Evolutionary conservation across 2,113 vertebrate species (phyloP).

Genomic region (Smithornis capensis): DNA sequence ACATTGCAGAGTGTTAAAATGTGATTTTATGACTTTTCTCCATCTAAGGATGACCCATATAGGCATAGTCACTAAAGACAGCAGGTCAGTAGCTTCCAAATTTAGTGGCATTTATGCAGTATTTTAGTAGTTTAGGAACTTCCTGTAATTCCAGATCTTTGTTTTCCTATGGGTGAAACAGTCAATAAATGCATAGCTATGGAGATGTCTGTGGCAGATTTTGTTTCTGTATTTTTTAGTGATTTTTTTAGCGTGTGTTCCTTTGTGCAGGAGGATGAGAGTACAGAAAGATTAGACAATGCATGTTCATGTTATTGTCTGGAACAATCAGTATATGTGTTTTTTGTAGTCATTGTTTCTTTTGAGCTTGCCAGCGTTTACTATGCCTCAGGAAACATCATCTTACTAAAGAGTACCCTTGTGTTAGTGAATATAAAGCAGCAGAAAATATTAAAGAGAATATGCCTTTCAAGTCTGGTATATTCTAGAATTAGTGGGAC

Average conservation of each 20-base stretch:
- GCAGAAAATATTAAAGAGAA: not conserved
- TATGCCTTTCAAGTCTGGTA: conserved; percentile 3
- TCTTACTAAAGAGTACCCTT: not conserved
- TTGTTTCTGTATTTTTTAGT: not conserved
- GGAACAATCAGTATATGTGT: not conserved
- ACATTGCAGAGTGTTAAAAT: not conserved
- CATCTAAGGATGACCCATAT: not conserved
- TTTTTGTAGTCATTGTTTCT: conserved; percentile 2
- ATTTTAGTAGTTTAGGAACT: not conserved
- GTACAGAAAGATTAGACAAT: not conserved
- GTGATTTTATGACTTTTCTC: not conserved
- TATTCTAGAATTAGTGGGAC: not conserved
- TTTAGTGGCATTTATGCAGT: not conserved
- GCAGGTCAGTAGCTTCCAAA: not conserved
- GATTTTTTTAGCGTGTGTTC: not conserved
- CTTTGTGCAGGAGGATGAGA: not conserved
- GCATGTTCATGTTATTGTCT: not conserved
- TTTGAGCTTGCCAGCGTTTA: conserved; percentile 5
- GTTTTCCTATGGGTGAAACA: not conserved
- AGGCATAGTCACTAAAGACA: not conserved
- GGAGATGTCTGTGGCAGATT: not conserved
- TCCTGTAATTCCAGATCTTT: not conserved
- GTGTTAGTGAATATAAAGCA: conserved; percentile 13
- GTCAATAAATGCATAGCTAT: not conserved
- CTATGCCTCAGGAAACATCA: conserved; percentile 6